These are phyloP conservation scores for Sciurus vulgaris DNA, from an alignment of 2,797 vertebrate genomes.

Conservation along the genomic window DNA sequence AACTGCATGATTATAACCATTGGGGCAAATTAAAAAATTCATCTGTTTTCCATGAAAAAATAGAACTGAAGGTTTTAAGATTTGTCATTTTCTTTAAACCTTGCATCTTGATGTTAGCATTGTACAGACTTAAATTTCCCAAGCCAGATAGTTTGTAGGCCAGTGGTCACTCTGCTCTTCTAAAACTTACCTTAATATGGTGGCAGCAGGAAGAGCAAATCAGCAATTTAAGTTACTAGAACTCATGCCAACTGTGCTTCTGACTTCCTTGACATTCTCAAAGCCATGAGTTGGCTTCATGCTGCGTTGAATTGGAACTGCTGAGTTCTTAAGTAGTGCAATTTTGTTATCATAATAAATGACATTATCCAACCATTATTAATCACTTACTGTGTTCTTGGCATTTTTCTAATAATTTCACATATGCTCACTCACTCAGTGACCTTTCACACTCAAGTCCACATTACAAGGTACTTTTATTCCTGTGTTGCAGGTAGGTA, in stretches of 20 bases:
- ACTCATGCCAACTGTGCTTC: neutral
- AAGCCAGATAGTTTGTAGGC: neutral
- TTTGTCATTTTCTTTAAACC: neutral
- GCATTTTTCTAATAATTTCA: neutral
- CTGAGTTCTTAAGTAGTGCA: neutral
- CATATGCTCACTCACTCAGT: neutral
- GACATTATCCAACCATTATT: neutral
- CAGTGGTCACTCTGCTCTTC: neutral
- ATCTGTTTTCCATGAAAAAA: neutral
- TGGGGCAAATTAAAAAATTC: neutral
- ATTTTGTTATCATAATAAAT: neutral
- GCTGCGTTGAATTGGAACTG: neutral
- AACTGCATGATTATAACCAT: neutral
- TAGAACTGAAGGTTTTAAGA: neutral
- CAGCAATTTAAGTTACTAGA: neutral
- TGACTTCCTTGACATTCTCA: neutral
- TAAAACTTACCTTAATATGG: neutral
- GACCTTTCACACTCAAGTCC: neutral
- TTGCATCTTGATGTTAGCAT: neutral
- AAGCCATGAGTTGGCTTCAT: neutral
- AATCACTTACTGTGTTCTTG: neutral
- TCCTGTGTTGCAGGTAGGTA: neutral
- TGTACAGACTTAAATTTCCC: neutral
- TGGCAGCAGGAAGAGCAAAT: neutral
- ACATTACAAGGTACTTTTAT: neutral